Base-by-base conservation (phyloP, 1,140 invertebrate genomes). In the Bacillus rossius region DNA sequence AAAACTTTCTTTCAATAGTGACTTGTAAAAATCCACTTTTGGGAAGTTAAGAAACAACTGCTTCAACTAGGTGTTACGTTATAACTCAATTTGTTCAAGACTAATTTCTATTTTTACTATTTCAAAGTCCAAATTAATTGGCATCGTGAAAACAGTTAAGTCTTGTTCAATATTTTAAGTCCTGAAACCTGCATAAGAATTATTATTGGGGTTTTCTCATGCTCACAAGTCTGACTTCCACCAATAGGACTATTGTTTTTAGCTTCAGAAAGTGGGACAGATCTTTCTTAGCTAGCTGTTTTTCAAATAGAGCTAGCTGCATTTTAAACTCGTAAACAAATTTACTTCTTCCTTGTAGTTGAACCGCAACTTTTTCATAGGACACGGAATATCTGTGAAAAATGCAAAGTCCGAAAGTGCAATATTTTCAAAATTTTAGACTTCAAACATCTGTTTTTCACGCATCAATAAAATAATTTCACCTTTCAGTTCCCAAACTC, bases 11-110 rank as follows among this genome's bases (percentile, higher is more conserved):
- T 54, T 54, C 37, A 40, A 54, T 23, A 48, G 3, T 19, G 52
- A 45, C 25, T 54, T 54, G 26, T 54, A 54, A 19, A 3, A 51
- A 23, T 29, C 3, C 3, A 1, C 25, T 54, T 54, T 54, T 54
- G 52, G 29, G 25, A 54, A 34, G 43, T 54, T 54, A 40, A 54
- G 2, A 54, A 54, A 54, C 2, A 54, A 54, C 52, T 48, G 52
- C 42, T 54, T 54, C 34, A 54, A 8, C 19, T 54, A 38, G 42
- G 23, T 54, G 19, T 34, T 50, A 26, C 1, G 3, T 51, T 51
- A 29, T 10, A 54, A 54, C 25, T 43, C 26, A 45, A 54, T 45
- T 1, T 16, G 43, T 54, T 54, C 29, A 54, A 54, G 29, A 20
- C 43, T 19, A 1, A 54, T 19, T 2, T 54, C 1, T n/a, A 22